Evolutionary conservation across 2,797 vertebrate genomes (phyloP), one percentile per base, ranked within the genome.

Genomic region (Tragopan temminckii): DNA sequence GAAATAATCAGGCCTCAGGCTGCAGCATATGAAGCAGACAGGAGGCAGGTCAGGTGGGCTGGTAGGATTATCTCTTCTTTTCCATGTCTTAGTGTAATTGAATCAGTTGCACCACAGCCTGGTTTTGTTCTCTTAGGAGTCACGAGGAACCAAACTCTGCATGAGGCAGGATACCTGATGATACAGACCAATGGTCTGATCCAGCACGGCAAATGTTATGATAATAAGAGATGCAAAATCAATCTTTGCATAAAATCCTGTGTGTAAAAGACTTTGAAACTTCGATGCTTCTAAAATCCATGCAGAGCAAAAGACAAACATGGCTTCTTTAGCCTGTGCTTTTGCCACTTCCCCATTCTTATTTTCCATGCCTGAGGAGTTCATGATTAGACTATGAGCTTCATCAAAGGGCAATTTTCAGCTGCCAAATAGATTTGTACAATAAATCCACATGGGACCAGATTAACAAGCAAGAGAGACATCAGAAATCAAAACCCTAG

Each of bases 351-450:
- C 68, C 72, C 72, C 20, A 57, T 77, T 89, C 81, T 96, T 94
- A 93, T 96, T 97, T 97, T 94, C 88, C 67, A 67, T 86, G 96
- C 94, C 95, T 89, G 88, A 96, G 86, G 91, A 95, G 91, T 79
- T 92, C 78, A 78, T 81, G 84, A 94, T 95, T 95, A 89, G 80
- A 94, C 79, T 75, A 95, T 72, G 53, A 87, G 61, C 90, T 94
- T 88, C 80, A 96, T 96, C 93, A 96, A 97, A 97, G 93, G 90
- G 86, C 83, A 82, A 94, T 84, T 97, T 97, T 95, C 94, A 92
- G 71, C 94, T 93, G 92, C 93, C 96, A 88, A 79, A 91, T 91
- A 97, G 89, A 96, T 96, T 92, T 97, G 79, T 95, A 93, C 77
- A 96, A 96, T 92, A 95, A 97, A 97, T 92, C 84, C 95, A 91